Percentiles rank a stretch among this genome's conserved stretches.
Conservation (phyloP, 2,113 vertebrate species). For the Mormyrus lacerda region DNA sequence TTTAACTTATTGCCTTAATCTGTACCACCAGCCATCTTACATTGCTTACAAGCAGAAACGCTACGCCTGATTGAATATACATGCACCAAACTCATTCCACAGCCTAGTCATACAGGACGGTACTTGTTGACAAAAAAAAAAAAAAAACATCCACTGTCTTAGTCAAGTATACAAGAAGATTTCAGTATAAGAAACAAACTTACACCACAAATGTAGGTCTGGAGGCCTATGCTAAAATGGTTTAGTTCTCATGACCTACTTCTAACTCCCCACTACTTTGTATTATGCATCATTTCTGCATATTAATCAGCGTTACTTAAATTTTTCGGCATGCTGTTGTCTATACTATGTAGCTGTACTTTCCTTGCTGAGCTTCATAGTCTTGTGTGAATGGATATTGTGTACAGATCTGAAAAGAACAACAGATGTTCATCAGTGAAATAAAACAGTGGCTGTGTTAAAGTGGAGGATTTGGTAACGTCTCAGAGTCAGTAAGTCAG, state of each 20-base stretch:
- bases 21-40: background rate
- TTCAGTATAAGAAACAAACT: background rate
- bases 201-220: background rate
- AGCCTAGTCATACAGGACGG: background rate
- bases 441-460: background rate
- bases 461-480: background rate
- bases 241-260: background rate
- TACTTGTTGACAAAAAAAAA: background rate
- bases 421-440: background rate
- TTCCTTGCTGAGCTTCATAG: background rate
- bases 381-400: background rate
- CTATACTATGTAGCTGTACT: background rate
- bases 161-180: background rate
- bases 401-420: background rate
- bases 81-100: background rate
- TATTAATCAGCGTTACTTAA: background rate
- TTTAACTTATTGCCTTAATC: background rate
- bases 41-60: background rate
- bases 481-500: background rate
- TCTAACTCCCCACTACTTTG: background rate
- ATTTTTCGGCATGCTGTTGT: background rate
- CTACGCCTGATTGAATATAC: too few relatives aligned
- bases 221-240: background rate
- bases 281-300: background rate
- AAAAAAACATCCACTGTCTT: background rate